Base-by-base conservation (phyloP, 2,888 invertebrate genomes). In the Orchesella flavescens region DNA sequence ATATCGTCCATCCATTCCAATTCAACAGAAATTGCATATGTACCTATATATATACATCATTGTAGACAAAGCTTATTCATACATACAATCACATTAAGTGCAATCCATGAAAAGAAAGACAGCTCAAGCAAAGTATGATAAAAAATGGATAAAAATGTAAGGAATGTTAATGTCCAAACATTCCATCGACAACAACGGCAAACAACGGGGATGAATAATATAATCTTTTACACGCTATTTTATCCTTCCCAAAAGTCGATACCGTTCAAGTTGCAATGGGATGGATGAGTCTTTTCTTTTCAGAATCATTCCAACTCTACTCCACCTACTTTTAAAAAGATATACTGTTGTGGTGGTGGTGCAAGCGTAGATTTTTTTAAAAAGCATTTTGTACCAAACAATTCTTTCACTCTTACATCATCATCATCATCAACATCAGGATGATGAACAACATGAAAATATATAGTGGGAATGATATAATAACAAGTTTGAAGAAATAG, bases 161-260 rank as follows among this genome's bases (percentile, higher is more conserved):
- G 85, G 86, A 86, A 86, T 86, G 75, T 86, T 84, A 85, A 85
- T 84, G 84, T 84, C 75, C 71, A 74, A 24, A 74, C 80, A 86
- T 86, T 85, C 86, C 86, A 77, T 61, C 59, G 49, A 68, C 49
- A 68, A n/a, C n/a, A n/a, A n/a, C n/a, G n/a, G n/a, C n/a, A n/a
- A n/a, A n/a, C n/a, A n/a, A 63, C 61, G 61, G 57, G 49, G 44
- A 61, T 19, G 44, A 10, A 49, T 49, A 19, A n/a, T 44, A 66
- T 44, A 66, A 17, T 46, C 34, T 34, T 34, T 34, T 34, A 34
- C 34, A 34, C 34, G 34, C 34, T 34, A 34, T 34, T 34, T 34
- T 34, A 34, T 34, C 34, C 34, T 34, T 34, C 34, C 34, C 34
- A 34, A 34, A 34, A 34, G 34, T 34, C 34, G 34, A 34, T 34